phyloP scores from a whole-genome alignment of 2,113 vertebrate species.

The Xyrauchen texanus region DNA sequence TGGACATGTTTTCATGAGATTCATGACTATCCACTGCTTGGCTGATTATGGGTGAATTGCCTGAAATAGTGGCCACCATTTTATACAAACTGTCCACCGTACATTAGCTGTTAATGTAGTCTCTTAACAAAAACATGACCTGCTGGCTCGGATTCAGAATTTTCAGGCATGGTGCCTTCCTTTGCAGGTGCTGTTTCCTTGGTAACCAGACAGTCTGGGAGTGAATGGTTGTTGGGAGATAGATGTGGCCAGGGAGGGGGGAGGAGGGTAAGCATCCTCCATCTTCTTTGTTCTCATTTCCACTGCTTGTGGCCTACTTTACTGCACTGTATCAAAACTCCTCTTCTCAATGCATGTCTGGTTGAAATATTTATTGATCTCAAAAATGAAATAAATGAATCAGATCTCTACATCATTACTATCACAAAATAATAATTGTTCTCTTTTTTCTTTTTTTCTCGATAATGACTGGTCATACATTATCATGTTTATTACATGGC shows the following conservation, averaged over 20 bases:
- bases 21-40: not conserved
- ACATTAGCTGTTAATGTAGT: not conserved
- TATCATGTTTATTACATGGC: no score
- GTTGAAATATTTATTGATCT: not conserved
- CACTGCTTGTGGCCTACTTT: constrained; percentile 54
- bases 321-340: constrained; percentile 17
- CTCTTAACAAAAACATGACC: constrained; percentile 29
- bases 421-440: no score
- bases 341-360: not conserved
- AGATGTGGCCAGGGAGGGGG: constrained; percentile 26
- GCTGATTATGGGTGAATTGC: not conserved
- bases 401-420: not conserved
- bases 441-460: no score
- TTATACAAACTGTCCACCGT: constrained; percentile 11
- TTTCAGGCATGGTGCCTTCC: constrained; percentile 28
- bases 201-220: constrained; percentile 61
- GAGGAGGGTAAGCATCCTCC: constrained; percentile 41
- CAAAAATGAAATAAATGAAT: not conserved
- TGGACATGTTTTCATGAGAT: no score
- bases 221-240: constrained; percentile 49
- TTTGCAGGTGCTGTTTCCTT: constrained; percentile 56
- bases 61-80: constrained; percentile 26
- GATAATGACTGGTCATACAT: no score
- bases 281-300: constrained; percentile 60
- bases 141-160: constrained; percentile 32